A percentile compares a stretch with the other conserved stretches of the same genome.
Evolutionary conservation across 2,888 invertebrate genomes (phyloP).

Genomic region (Eristalis pertinax): DNA sequence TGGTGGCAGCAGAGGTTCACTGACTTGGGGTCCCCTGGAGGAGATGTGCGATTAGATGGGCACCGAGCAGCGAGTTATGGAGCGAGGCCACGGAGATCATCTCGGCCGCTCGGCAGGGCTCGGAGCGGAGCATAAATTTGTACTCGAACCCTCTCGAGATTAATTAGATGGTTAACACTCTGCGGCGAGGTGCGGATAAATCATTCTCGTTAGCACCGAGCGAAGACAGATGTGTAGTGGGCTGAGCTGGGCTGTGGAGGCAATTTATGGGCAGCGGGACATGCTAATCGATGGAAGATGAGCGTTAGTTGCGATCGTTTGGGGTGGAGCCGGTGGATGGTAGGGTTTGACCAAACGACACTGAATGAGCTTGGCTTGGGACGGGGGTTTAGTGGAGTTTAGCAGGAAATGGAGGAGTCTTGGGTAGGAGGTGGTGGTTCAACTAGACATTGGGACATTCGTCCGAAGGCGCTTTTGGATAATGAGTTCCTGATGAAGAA

Average conservation of each 20-base stretch:
- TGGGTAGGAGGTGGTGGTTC: too few relatives aligned
- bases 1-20: conserved; percentile 55
- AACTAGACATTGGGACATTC: too few relatives aligned
- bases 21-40: conserved; percentile 46
- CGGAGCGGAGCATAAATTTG: conserved; percentile 19
- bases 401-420: not conserved
- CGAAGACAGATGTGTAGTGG: conserved; percentile 11
- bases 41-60: conserved; percentile 41
- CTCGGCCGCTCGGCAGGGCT: conserved; percentile 3
- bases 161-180: conserved; percentile 49
- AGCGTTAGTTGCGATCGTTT: not conserved
- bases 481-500: not conserved
- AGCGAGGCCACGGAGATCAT: conserved; percentile 40
- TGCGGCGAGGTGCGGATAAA: conserved; percentile 20
- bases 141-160: conserved; percentile 22
- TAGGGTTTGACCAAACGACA: not conserved
- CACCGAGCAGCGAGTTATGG: conserved; percentile 15
- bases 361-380: not conserved
- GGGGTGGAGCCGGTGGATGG: not conserved
- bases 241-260: not conserved
- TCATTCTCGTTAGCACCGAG: conserved; percentile 40
- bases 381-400: not conserved
- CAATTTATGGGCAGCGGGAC: not conserved
- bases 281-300: not conserved
- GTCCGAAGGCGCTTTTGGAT: not conserved